These are phyloP conservation scores for Pseudopipra pipra DNA, from an alignment of 2,113 vertebrate species.

Conservation along the genomic window DNA sequence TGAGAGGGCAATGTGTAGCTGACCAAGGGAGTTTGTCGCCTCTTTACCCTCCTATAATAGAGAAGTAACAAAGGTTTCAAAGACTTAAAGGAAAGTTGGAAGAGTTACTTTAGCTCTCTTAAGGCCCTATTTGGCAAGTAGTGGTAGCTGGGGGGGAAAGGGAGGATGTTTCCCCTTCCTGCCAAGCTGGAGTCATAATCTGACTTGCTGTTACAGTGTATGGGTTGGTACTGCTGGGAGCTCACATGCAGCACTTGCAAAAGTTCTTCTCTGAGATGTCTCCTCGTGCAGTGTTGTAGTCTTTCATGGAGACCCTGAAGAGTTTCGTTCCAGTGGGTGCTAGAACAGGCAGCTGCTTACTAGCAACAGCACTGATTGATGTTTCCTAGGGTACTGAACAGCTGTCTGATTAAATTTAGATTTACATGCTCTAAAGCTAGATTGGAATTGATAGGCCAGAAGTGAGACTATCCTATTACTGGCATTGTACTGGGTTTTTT, in stretches of 20 bases:
- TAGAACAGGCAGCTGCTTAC: not conserved
- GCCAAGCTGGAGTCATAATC: not conserved
- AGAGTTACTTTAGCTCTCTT: not conserved
- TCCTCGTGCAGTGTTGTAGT: fast-evolving
- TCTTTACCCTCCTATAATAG: not conserved
- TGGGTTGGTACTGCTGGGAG: not conserved
- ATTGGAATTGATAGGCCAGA: constrained; percentile 13
- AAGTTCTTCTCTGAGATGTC: not conserved
- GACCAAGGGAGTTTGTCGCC: not conserved
- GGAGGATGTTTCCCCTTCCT: fast-evolving
- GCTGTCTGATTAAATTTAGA: constrained; percentile 52
- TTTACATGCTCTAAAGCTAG: constrained; percentile 1
- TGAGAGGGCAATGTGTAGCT: not conserved
- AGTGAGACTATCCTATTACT: constrained; percentile 5
- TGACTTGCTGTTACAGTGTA: not conserved
- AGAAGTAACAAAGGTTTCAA: not conserved
- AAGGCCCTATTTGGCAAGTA: not conserved
- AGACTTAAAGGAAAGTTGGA: not conserved
- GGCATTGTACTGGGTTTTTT: not conserved
- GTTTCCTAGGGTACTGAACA: not conserved
- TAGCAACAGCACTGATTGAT: not conserved
- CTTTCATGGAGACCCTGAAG: not conserved
- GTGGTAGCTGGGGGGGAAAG: not conserved
- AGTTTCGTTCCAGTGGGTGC: not conserved
- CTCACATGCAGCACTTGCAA: fast-evolving